Base-by-base conservation (phyloP, 2,797 vertebrate genomes). In the Aselliscus stoliczkanus region DNA sequence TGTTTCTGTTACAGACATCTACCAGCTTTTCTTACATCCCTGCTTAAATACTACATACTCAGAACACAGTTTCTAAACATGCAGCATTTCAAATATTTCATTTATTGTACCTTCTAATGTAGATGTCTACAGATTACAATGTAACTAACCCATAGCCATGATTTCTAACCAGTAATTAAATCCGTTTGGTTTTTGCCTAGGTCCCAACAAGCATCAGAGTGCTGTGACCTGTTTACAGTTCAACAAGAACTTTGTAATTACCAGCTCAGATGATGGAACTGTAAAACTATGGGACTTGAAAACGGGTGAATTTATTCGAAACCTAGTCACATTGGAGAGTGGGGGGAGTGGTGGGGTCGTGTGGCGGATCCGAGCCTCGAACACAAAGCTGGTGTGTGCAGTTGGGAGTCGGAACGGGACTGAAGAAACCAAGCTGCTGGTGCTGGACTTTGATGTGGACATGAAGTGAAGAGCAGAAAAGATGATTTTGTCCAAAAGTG, bases 221-320 rank as follows among this genome's bases (percentile, higher is more conserved):
- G 99, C 99, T 97, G 99, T 99, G 98, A 99, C 99, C 97, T 99
- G 99, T 99, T 99, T 99, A 99, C 99, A 99, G 99, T 99, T 99
- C 99, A 99, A 99, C 99, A 99, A 99, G 99, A 99, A 99, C 99
- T 99, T 99, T 98, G 99, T 99, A 98, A 99, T 99, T 99, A 99
- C 99, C 98, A 99, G 99, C 99, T 99, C 99, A 89, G 99, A 99
- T 95, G 99, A 99, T 92, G 99, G 99, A 98, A 99, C 99, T 88
- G 99, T 99, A 95, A 99, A 99, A 98, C 99, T 99, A 96, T 99
- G 99, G 99, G 99, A 99, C 98, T 99, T 99, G 98, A 99, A 99
- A 99, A 99, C 99, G 93, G 99, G 99, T 98, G 99, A 99, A 99
- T 99, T 99, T 99, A 99, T 99, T 99, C 99, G 99, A 34, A 99